phyloP scores from a whole-genome alignment of 2,113 vertebrate genomes.

The Coryphaenoides rupestris region DNA sequence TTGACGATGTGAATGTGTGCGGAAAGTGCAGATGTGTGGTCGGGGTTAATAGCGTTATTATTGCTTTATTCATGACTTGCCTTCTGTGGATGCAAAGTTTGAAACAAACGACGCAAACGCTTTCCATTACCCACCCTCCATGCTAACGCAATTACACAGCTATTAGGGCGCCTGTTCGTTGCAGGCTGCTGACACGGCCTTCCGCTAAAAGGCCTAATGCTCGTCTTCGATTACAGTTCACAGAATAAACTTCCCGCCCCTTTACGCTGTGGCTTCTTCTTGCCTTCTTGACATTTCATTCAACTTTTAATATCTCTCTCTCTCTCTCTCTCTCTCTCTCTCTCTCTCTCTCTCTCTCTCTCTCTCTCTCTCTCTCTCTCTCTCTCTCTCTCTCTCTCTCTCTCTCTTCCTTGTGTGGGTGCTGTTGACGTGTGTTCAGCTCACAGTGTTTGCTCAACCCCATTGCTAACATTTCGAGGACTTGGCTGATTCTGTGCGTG shows the following conservation, averaged over 20 bases:
- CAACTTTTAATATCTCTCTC: too few relatives aligned
- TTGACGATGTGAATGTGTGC: too few relatives aligned
- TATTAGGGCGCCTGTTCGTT: constrained; percentile 27
- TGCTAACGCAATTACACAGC: constrained; percentile 52
- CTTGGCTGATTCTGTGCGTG: too few relatives aligned
- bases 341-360: not conserved
- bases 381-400: not conserved
- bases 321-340: not conserved
- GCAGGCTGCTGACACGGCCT: constrained; percentile 29
- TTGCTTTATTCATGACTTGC: too few relatives aligned
- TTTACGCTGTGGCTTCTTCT: not conserved
- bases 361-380: not conserved
- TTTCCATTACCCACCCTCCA: constrained; percentile 2
- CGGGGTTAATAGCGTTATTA: too few relatives aligned
- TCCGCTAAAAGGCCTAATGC: constrained; percentile 8
- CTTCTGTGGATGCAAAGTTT: too few relatives aligned
- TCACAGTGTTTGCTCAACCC: too few relatives aligned
- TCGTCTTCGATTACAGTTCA: not conserved
- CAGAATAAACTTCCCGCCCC: not conserved
- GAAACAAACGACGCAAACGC: too few relatives aligned
- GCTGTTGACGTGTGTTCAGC: too few relatives aligned
- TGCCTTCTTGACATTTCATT: not conserved
- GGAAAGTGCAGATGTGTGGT: too few relatives aligned
- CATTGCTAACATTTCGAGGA: too few relatives aligned
- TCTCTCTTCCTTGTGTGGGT: not conserved